phyloP scores from a whole-genome alignment of 2,797 vertebrate genomes.

The Chaetodon trifasciatus region DNA sequence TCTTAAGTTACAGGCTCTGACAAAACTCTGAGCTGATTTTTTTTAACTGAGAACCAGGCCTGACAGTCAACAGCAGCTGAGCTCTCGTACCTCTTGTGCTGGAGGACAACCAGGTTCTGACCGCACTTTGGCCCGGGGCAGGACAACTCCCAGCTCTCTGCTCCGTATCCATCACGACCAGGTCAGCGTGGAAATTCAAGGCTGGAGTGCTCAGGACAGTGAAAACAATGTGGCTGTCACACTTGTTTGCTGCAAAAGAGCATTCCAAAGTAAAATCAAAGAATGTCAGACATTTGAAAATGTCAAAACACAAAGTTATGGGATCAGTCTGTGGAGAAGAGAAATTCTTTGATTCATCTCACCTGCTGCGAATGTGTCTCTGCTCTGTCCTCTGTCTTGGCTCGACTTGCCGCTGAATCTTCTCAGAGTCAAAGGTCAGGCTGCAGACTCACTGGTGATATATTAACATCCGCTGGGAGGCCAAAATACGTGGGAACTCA shows the following conservation, averaged over 20 bases:
- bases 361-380: conserved; percentile 57
- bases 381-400: conserved; percentile 22
- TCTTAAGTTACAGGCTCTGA: not conserved
- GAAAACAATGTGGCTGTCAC: conserved; percentile 23
- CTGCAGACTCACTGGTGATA: conserved; percentile 68
- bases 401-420: conserved; percentile 29
- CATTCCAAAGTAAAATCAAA: not conserved
- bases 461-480: conserved; percentile 77
- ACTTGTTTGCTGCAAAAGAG: conserved; percentile 1
- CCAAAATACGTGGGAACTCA: conserved; percentile 62
- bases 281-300: not conserved
- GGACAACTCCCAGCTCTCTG: conserved; percentile 54
- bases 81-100: conserved; percentile 73
- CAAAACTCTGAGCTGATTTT: not conserved
- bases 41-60: conserved; percentile 2
- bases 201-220: not conserved
- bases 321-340: not conserved
- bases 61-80: conserved; percentile 3
- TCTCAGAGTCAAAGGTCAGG: conserved; percentile 75
- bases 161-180: conserved; percentile 57
- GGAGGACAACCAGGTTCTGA: conserved; percentile 56
- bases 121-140: conserved; percentile 46
- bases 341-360: conserved; percentile 21
- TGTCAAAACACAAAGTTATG: not conserved
- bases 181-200: conserved; percentile 36